A percentile compares a stretch with the other conserved stretches of the same genome.
Evolutionary conservation across 2,797 vertebrate genomes (phyloP).

Genomic region (Margarornis squamiger): DNA sequence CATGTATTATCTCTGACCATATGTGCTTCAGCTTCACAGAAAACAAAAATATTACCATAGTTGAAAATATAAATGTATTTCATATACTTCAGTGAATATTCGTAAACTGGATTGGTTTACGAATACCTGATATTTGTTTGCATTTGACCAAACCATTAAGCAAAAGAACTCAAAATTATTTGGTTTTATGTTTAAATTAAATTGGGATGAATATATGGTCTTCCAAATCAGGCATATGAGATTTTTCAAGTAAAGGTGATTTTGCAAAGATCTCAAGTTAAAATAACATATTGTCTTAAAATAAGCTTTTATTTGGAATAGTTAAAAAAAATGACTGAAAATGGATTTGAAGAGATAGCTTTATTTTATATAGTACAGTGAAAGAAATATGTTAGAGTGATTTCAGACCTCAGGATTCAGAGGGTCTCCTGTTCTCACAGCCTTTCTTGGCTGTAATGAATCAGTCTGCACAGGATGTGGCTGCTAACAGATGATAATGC

Average conservation of each 20-base stretch:
- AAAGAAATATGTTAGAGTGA: background rate
- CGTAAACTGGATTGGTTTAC: background rate
- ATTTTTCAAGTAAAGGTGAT: background rate
- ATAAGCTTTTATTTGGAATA: background rate
- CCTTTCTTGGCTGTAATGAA: conserved; percentile 50
- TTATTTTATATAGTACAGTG: background rate
- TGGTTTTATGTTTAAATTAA: background rate
- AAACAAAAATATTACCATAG: background rate
- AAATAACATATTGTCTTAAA: background rate
- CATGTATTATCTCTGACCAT: background rate
- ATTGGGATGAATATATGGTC: background rate
- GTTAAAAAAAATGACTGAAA: background rate
- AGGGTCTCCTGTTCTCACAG: conserved; percentile 31
- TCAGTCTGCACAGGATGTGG: conserved; percentile 68
- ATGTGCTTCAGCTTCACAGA: background rate
- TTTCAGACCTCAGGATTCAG: conserved; percentile 25
- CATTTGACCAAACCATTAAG: background rate
- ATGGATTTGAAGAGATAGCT: background rate
- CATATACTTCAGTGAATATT: background rate
- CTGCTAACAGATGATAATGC: conserved; percentile 72
- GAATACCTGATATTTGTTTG: background rate
- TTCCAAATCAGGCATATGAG: background rate
- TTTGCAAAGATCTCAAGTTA: background rate
- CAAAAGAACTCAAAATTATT: background rate
- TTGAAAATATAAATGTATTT: background rate